Percentiles rank a stretch among this genome's conserved stretches.
Conservation (phyloP, 2,888 invertebrate species). For the Imbricaverruca yamaguchii region DNA sequence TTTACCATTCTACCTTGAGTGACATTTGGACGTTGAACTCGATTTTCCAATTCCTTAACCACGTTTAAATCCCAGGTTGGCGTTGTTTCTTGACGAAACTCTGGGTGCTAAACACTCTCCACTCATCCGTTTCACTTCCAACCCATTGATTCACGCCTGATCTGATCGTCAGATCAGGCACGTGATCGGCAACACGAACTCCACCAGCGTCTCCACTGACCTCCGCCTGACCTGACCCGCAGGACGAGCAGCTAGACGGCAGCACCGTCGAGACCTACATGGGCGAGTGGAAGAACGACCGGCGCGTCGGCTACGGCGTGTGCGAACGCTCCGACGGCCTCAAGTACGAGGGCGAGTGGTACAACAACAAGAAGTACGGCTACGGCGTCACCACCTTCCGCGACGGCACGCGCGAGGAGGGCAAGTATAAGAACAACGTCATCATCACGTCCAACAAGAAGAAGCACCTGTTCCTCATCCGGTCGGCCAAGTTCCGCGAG, state of each 20-base stretch:
- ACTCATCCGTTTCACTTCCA: too few relatives aligned
- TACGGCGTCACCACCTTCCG: constrained; percentile 94
- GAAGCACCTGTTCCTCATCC: constrained; percentile 90
- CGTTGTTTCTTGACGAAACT: too few relatives aligned
- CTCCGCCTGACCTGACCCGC: constrained; percentile 38
- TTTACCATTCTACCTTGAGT: too few relatives aligned
- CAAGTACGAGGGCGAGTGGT: constrained; percentile 99
- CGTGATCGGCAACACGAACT: too few relatives aligned
- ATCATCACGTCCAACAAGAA: constrained; percentile 94
- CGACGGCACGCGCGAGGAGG: constrained; percentile 93
- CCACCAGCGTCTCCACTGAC: too few relatives aligned
- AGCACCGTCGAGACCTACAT: constrained; percentile 95
- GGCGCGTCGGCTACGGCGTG: constrained; percentile 93
- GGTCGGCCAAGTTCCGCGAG: constrained; percentile 94
- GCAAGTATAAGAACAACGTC: constrained; percentile 99
- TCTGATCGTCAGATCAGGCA: too few relatives aligned
- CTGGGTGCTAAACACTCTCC: too few relatives aligned
- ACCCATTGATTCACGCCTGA: too few relatives aligned
- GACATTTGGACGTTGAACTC: too few relatives aligned
- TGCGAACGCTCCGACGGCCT: constrained; percentile 96
- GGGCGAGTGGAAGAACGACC: constrained; percentile 99
- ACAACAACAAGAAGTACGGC: constrained; percentile 97
- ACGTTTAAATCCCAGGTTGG: too few relatives aligned
- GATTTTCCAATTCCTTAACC: too few relatives aligned
- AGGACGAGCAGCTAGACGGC: constrained; percentile 87